Conservation (phyloP, 2,113 vertebrate species). For the Eidolon helvum region DNA sequence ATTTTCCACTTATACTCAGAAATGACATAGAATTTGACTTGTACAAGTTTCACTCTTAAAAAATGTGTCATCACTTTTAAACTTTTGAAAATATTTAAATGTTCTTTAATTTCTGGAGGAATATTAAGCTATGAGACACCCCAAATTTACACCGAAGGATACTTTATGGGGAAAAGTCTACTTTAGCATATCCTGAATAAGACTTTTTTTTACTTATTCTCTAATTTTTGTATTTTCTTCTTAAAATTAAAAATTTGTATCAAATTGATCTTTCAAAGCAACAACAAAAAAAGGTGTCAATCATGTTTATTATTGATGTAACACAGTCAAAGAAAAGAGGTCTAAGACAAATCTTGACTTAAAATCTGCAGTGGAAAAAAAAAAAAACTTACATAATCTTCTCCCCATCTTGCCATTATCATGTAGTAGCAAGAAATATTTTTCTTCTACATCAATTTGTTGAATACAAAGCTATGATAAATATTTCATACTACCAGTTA, state of each 20-base stretch:
- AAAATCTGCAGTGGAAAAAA: background rate
- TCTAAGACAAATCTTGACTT: background rate
- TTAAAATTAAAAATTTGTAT: background rate
- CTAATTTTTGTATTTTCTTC: background rate
- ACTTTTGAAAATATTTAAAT: background rate
- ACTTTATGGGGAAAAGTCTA: background rate
- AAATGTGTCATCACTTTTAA: background rate
- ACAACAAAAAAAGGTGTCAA: background rate
- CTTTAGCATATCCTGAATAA: background rate
- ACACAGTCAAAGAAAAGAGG: background rate
- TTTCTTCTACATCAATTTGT: background rate
- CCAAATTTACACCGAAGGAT: background rate
- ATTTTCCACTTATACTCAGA: background rate
- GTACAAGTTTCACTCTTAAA: background rate
- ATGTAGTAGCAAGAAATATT: background rate
- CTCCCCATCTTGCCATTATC: background rate
- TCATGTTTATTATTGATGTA: background rate
- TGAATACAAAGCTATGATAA: background rate
- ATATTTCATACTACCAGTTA: background rate
- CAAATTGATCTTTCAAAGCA: background rate
- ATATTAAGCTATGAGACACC: background rate
- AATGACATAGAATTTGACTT: background rate
- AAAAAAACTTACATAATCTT: background rate
- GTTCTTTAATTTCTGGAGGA: background rate
- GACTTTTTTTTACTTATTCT: background rate